phyloP scores from a whole-genome alignment of 2,113 vertebrate species.

The Edolisoma coerulescens region DNA sequence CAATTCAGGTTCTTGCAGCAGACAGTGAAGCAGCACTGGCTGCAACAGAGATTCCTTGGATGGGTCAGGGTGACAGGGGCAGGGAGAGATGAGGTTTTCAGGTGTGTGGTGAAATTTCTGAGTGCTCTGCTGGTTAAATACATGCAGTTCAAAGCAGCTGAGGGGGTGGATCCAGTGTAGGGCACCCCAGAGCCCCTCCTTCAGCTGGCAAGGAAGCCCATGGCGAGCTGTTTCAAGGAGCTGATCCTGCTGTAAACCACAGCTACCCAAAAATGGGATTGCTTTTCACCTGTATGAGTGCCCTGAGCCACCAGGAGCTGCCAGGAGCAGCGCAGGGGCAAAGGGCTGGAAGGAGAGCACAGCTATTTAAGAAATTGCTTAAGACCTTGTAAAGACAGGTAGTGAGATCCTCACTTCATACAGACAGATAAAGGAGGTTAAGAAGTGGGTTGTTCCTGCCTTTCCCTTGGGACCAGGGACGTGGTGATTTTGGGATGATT shows the following conservation, averaged over 20 bases:
- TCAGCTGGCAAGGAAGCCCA: neutral
- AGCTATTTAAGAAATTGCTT: neutral
- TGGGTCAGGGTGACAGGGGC: neutral
- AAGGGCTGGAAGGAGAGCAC: neutral
- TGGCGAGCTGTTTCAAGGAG: neutral
- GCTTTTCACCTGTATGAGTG: neutral
- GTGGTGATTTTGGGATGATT: neutral
- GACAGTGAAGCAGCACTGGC: rapidly evolving
- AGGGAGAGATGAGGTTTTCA: neutral
- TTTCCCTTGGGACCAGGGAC: neutral
- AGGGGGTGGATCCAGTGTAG: neutral
- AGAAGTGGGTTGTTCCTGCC: neutral
- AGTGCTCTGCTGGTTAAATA: neutral
- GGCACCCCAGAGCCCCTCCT: neutral
- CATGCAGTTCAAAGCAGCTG: neutral
- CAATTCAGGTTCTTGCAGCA: neutral
- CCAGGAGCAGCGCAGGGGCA: neutral
- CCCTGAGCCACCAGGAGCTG: neutral
- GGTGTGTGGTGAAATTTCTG: neutral
- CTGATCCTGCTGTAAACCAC: neutral
- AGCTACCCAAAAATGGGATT: neutral
- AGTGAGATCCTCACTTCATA: rapidly evolving
- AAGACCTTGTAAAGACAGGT: rapidly evolving
- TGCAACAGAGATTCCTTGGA: neutral
- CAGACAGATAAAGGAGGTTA: neutral